Evolutionary conservation across 2,888 invertebrate species (phyloP), one percentile per base, ranked within the genome.

Genomic region (Hirtodrosophila trivittata): DNA sequence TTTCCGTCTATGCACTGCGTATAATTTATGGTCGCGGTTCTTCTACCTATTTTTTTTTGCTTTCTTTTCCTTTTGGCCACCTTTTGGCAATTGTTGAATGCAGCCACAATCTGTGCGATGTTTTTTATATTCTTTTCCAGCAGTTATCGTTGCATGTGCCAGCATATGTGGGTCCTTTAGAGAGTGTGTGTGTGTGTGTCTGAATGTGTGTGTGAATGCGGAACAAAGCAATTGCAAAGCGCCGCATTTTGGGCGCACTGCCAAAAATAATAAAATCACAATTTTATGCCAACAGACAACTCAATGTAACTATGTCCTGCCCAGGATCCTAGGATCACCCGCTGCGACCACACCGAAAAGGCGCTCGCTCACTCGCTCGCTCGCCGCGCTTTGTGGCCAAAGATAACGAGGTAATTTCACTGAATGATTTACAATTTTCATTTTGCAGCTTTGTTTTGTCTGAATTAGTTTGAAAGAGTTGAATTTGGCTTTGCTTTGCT

Each of bases 361-460:
- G 1, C 4, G 30, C 30, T n/a, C n/a, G n/a, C n/a, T n/a, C n/a
- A n/a, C n/a, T 30, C 5, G 30, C 30, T 25, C 30, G 14, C 8
- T 32, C n/a, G 39, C 33, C 47, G 42, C 39, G 55, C 52, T 76
- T 65, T 81, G 85, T 65, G 75, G 83, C 72, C 76, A 74, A 66
- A 83, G 78, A 86, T 88, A 88, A 88, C 86, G 86, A 88, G 88
- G 87, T 87, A 88, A 88, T 88, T 87, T 81, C 66, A 62, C 70
- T 64, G 81, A 80, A 86, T 86, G 87, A 88, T 85, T 87, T 87
- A 69, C 77, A 57, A 69, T 65, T 60, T 66, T 66, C 57, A 57
- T 62, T 67, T 63, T 62, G 55, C 56, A 69, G 65, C 54, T 59
- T 37, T 55, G 45, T 39, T 60, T 43, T 57, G 21, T 64, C 57